phyloP scores from a whole-genome alignment of 2,888 invertebrate species.

The Orchestes rusci region DNA sequence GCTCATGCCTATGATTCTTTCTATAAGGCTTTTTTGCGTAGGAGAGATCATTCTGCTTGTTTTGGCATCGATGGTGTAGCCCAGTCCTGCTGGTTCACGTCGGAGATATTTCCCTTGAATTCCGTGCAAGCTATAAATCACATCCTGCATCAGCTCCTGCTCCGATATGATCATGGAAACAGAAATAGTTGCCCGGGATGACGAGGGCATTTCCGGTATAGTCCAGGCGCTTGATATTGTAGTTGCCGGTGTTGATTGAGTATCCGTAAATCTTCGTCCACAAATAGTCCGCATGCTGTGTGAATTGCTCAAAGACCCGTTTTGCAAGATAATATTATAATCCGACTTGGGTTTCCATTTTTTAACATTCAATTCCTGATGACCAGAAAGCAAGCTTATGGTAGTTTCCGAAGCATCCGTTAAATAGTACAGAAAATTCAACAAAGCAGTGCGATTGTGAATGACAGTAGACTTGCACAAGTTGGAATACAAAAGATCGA shows the following conservation, averaged over 20 bases:
- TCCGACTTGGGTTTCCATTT: conserved; percentile 27
- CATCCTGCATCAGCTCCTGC: conserved; percentile 60
- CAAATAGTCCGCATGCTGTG: conserved; percentile 29
- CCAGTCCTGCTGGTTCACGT: conserved; percentile 54
- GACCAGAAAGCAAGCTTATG: conserved; percentile 17
- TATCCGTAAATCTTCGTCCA: conserved; percentile 22
- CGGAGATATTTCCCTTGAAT: conserved; percentile 72
- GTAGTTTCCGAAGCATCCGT: conserved; percentile 19
- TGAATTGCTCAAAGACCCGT: conserved; percentile 31
- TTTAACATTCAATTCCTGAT: too few species aligned
- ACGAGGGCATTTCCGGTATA: conserved; percentile 33
- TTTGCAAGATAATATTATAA: conserved; percentile 29
- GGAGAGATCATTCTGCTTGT: conserved; percentile 48
- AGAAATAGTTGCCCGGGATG: conserved; percentile 28
- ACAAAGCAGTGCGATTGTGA: conserved; percentile 34
- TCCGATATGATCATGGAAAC: conserved; percentile 38
- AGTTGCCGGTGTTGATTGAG: conserved; percentile 24
- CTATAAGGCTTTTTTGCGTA: conserved; percentile 49
- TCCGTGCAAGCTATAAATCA: conserved; percentile 82
- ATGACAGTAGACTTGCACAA: conserved; percentile 37
- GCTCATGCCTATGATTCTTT: conserved; percentile 79
- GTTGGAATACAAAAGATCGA: conserved; percentile 37
- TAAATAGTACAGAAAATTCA: conserved; percentile 36
- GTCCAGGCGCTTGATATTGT: conserved; percentile 35
- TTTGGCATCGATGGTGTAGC: conserved; percentile 55